Evolutionary conservation across 2,888 invertebrate genomes (phyloP), one percentile per base, ranked within the genome.

Genomic region (Eupsilia transversa): DNA sequence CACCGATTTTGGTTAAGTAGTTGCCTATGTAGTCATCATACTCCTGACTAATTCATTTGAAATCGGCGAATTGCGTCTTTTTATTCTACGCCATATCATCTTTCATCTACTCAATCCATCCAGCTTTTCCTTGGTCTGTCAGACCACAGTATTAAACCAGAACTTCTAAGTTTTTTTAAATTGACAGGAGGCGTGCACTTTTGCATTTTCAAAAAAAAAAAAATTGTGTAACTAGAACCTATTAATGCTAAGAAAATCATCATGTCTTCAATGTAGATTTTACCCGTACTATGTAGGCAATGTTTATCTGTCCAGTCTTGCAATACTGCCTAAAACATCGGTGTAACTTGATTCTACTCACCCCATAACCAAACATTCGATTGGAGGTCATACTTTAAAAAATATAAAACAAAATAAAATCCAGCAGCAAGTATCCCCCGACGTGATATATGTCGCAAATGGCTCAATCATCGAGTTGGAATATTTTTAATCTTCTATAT

Each of bases 401-500:
- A 63, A 67, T 68, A 60, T 33, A 56, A 30, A 2, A 54, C 9
- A 59, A 64, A 38, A 52, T 43, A 41, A 10, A 59, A 49, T 30
- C 65, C 49, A 68, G 27, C 43, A 33, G 46, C 38, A 20, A 54
- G 64, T 38, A 57, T 27, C n/a, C 49, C 35, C 23, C 52, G 14
- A 76, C 43, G 70, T 77, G 67, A 86, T 87, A 86, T 87, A 84
- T 89, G 88, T 87, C 86, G 61, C 82, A 86, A 86, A 86, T 87
- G 82, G 80, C 84, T 83, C 83, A 86, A 90, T 88, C 86, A 86
- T 81, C 75, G 78, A 81, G 68, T 71, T 77, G 84, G 80, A 83
- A 80, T 90, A 88, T 88, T 89, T 89, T 87, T 86, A 89, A 86
- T 88, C 69, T 85, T 85, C 74, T 81, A 81, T 74, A 89, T 84